phyloP scores from a whole-genome alignment of 1,140 invertebrate species.

The Drosophila kepulauana region DNA sequence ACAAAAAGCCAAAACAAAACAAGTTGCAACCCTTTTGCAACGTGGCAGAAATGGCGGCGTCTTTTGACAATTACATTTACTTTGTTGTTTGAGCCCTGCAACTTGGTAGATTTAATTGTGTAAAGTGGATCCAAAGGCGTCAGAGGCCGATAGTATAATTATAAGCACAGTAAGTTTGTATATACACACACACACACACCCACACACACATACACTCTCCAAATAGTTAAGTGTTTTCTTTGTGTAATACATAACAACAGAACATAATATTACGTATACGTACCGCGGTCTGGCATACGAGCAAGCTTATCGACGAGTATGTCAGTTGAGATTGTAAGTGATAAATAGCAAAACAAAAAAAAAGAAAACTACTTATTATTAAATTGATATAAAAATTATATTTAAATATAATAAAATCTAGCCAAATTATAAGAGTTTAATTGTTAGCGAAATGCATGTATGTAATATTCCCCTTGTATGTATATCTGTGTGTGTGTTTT shows the following conservation, averaged over 20 bases:
- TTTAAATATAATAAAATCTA: slow-evolving; percentile 30
- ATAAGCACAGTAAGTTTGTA: slow-evolving; percentile 31
- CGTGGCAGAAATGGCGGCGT: slow-evolving; percentile 37
- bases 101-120: slow-evolving; percentile 77
- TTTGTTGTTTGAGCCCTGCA: slow-evolving; percentile 83
- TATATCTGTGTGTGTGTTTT: slow-evolving; percentile 25
- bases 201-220: background rate
- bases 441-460: slow-evolving; percentile 43
- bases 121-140: slow-evolving; percentile 11
- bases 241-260: slow-evolving; percentile 5
- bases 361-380: slow-evolving; percentile 30
- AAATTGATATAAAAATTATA: slow-evolving; percentile 12
- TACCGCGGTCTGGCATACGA: slow-evolving; percentile 22
- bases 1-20: background rate
- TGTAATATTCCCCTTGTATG: slow-evolving; percentile 24
- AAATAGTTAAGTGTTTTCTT: slow-evolving; percentile 14
- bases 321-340: slow-evolving; percentile 24
- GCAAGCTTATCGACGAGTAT: slow-evolving; percentile 1
- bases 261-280: slow-evolving; percentile 19
- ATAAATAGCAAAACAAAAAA: slow-evolving; percentile 13
- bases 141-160: slow-evolving; percentile 34
- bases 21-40: slow-evolving; percentile 56
- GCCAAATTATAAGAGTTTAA: slow-evolving; percentile 53
- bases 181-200: slow-evolving; percentile 24
- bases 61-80: slow-evolving; percentile 65